Base-by-base conservation (phyloP, 2,888 invertebrate species). In the Tipula unca region DNA sequence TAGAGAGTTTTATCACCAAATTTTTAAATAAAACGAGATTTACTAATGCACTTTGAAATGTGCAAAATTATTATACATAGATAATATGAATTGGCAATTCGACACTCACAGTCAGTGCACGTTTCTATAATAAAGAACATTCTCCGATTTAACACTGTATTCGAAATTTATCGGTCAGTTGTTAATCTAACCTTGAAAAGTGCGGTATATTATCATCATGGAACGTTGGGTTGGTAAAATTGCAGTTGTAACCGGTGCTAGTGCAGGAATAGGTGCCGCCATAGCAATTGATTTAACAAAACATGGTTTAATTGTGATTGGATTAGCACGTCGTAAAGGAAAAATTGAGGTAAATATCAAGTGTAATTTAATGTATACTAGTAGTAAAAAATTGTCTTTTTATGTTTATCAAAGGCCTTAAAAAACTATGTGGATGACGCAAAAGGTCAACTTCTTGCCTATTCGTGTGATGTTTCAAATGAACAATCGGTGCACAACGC, bases 401-500 rank as follows among this genome's bases (percentile, higher is more conserved):
- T 32, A 6, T 2, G 6, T 2, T 32, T n/a, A 14, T n/a, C n/a
- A n/a, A n/a, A n/a, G 48, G 48, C 4, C 3, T 25, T 69, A 69
- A 25, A 69, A 69, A 25, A 25, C 10, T 10, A n/a, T n/a, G 48
- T 69, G 1, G 10, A 8, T 10, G 69, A 25, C n/a, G 25, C 20
- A 1, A 83, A 83, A 83, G 35, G 32, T 1, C n/a, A 88, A 86
- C 87, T 91, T 20, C 87, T 90, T 69, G 89, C 91, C 1, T 86
- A 89, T 69, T 87, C 89, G 86, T 92, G 92, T 87, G 93, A 94
- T 88, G 88, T 94, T 0, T 89, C 90, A 0, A 90, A 91, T 13
- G 93, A 93, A 87, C 89, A 91, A 0, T 92, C 93, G 4, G 92
- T 94, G 35, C 85, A 91, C 69, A 88, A 89, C 3, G 92, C 92